Conservation (phyloP, 2,113 vertebrate species). For the Tachysurus vachellii region DNA sequence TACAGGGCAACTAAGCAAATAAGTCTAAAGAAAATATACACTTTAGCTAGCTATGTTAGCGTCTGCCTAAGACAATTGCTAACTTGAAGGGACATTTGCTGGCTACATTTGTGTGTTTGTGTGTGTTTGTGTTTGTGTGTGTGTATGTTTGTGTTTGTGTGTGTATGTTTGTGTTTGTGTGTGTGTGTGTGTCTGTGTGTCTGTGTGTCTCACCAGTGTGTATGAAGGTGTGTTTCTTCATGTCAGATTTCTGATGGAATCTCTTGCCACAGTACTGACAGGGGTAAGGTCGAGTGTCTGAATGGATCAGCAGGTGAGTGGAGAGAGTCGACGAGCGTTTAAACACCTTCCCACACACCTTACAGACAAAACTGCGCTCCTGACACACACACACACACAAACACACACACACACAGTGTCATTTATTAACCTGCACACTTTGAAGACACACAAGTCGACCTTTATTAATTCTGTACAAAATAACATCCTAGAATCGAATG, state of each 20-base stretch:
- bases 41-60: background rate
- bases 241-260: conserved; percentile 82
- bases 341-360: conserved; percentile 73
- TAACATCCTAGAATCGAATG: background rate
- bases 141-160: too few relatives aligned
- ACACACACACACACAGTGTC: conserved; percentile 8
- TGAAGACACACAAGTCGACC: background rate
- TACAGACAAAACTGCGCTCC: conserved; percentile 76
- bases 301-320: conserved; percentile 78
- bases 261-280: conserved; percentile 79
- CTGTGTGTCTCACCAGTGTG: conserved; percentile 71
- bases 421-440: background rate
- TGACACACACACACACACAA: conserved; percentile 49
- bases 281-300: conserved; percentile 76
- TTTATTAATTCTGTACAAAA: background rate
- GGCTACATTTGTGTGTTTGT: background rate
- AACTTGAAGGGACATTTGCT: background rate
- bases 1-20: background rate
- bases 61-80: background rate
- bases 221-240: conserved; percentile 83
- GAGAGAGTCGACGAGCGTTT: conserved; percentile 70
- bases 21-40: background rate
- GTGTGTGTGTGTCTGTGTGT: conserved; percentile 33
- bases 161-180: background rate
- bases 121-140: too few relatives aligned